phyloP scores from a whole-genome alignment of 2,797 vertebrate species.

The Ctenopoma multispine region DNA sequence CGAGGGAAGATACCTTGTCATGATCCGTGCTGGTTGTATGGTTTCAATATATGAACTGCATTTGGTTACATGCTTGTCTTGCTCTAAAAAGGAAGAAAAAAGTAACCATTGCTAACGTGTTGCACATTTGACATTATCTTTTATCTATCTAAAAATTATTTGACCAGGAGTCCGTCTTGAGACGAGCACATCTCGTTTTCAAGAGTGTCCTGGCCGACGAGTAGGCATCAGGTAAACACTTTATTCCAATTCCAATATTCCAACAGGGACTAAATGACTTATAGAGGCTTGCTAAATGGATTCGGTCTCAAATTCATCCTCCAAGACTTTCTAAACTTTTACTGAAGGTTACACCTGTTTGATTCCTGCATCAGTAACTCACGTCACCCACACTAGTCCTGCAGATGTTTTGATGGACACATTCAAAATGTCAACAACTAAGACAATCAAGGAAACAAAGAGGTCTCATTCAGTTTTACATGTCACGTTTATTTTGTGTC shows the following conservation, averaged over 20 bases:
- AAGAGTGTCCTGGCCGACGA: constrained; percentile 90
- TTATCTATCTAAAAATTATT: constrained; percentile 90
- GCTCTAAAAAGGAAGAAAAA: constrained; percentile 76
- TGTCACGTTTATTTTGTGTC: constrained; percentile 60
- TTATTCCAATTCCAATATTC: constrained; percentile 84
- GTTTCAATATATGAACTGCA: constrained; percentile 86
- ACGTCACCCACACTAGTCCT: constrained; percentile 68
- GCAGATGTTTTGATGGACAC: constrained; percentile 64
- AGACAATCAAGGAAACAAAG: constrained; percentile 77
- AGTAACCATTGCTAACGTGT: constrained; percentile 85
- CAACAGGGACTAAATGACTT: constrained; percentile 78
- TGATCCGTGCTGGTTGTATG: constrained; percentile 88
- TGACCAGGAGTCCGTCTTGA: constrained; percentile 92
- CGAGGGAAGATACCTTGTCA: constrained; percentile 87
- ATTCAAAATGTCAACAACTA: constrained; percentile 58
- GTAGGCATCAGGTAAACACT: constrained; percentile 90
- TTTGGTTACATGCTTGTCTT: constrained; percentile 85
- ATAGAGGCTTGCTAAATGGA: constrained; percentile 78
- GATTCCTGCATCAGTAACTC: constrained; percentile 68
- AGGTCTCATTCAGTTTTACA: constrained; percentile 65
- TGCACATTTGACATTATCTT: constrained; percentile 88
- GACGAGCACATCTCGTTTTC: constrained; percentile 92
- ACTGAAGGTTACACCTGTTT: constrained; percentile 69
- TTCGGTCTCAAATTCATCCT: constrained; percentile 72
- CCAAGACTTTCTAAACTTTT: constrained; percentile 69